phyloP scores from a whole-genome alignment of 2,113 vertebrate species.

The Tichodroma muraria region DNA sequence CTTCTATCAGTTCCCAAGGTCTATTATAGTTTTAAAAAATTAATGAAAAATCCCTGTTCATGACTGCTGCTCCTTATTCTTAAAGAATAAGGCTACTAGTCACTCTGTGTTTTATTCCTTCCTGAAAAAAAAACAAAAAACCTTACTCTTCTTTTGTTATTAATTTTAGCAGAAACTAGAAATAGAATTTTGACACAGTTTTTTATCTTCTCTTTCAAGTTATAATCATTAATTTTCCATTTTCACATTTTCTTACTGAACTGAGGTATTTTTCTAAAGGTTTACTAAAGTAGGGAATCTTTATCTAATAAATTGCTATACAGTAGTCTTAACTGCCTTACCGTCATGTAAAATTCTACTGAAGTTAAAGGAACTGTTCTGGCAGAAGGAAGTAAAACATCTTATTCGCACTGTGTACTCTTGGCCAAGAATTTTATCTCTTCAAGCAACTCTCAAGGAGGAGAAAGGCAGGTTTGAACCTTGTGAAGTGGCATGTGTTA shows the following conservation, averaged over 20 bases:
- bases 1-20: neutral
- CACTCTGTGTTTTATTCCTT: neutral
- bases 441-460: neutral
- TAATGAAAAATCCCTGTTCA: neutral
- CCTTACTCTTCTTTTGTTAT: neutral
- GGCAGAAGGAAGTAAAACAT: neutral
- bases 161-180: neutral
- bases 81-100: neutral
- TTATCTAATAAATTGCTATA: neutral
- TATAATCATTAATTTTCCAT: neutral
- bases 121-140: neutral
- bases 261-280: neutral
- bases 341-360: neutral
- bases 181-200: neutral
- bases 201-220: neutral
- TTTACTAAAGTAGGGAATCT: neutral
- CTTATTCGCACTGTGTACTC: neutral
- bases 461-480: neutral
- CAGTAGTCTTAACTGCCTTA: neutral
- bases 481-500: neutral
- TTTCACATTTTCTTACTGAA: neutral
- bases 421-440: neutral
- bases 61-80: neutral
- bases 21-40: neutral
- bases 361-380: neutral